Evolutionary conservation across 2,888 invertebrate species (phyloP).

Genomic region (Sericinus montela): DNA sequence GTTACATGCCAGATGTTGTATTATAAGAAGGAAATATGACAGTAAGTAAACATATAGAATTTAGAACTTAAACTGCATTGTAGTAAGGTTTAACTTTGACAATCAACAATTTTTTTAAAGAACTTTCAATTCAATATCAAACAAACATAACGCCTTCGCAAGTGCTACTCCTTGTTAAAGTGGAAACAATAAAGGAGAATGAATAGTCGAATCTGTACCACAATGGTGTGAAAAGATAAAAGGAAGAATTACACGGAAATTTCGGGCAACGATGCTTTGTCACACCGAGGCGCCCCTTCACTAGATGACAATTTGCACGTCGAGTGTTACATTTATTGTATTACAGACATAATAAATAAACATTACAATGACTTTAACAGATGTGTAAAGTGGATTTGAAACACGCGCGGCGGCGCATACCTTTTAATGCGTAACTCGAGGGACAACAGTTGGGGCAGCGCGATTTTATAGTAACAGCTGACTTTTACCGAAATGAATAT

Average conservation of each 20-base stretch:
- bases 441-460: constrained; percentile 13
- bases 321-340: constrained; percentile 57
- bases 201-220: constrained; percentile 68
- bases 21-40: constrained; percentile 18
- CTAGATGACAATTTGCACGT: constrained; percentile 74
- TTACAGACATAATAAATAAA: constrained; percentile 64
- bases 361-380: constrained; percentile 63
- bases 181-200: constrained; percentile 67
- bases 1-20: constrained; percentile 38
- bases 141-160: constrained; percentile 69
- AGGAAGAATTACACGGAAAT: constrained; percentile 73
- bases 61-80: neutral
- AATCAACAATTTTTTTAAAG: constrained; percentile 20
- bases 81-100: constrained; percentile 8
- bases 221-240: constrained; percentile 68
- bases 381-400: constrained; percentile 47
- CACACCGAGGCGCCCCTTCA: constrained; percentile 38
- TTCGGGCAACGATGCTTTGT: constrained; percentile 68
- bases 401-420: constrained; percentile 41
- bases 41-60: constrained; percentile 2
- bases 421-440: constrained; percentile 33
- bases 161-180: constrained; percentile 46
- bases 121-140: constrained; percentile 43
- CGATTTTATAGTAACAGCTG: constrained; percentile 29
- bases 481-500: constrained; percentile 27